Percentiles rank a stretch among this genome's conserved stretches.
These are phyloP conservation scores for Heterotis niloticus DNA, from an alignment of 2,113 vertebrate species.

Conservation along the genomic window DNA sequence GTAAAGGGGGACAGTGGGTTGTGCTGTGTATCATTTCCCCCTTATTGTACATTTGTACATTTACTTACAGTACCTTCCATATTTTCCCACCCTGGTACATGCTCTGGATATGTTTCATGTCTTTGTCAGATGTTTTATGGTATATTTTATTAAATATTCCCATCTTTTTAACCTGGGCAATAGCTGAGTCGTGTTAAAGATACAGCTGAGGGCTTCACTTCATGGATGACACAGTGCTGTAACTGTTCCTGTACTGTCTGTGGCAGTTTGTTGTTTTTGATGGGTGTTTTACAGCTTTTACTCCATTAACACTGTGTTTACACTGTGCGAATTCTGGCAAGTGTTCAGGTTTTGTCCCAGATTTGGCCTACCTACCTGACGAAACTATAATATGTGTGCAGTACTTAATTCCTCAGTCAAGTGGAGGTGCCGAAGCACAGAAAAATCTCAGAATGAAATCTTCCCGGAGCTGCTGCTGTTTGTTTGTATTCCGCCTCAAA, in stretches of 20 bases:
- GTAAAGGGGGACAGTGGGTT: neutral
- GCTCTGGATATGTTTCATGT: constrained; percentile 11
- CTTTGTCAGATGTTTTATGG: neutral
- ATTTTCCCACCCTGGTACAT: constrained; percentile 1
- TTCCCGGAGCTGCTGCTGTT: neutral
- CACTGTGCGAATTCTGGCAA: neutral
- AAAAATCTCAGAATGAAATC: neutral
- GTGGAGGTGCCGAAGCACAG: neutral
- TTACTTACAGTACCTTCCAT: constrained; percentile 18
- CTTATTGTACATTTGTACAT: neutral
- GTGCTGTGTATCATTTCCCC: neutral
- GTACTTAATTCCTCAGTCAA: too few species aligned
- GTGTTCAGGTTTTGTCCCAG: neutral
- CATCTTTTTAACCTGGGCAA: too few species aligned
- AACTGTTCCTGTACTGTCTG: neutral
- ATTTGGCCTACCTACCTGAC: neutral
- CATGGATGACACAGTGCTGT: neutral
- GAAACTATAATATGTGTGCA: neutral
- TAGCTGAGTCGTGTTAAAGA: too few species aligned
- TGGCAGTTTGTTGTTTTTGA: neutral
- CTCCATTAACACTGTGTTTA: neutral
- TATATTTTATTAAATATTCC: neutral
- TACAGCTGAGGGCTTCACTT: neutral
- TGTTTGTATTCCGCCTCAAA: too few species aligned
- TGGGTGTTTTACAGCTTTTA: constrained; percentile 8